Conservation (phyloP, 2,888 invertebrate species). For the Stenichneumon culpator region DNA sequence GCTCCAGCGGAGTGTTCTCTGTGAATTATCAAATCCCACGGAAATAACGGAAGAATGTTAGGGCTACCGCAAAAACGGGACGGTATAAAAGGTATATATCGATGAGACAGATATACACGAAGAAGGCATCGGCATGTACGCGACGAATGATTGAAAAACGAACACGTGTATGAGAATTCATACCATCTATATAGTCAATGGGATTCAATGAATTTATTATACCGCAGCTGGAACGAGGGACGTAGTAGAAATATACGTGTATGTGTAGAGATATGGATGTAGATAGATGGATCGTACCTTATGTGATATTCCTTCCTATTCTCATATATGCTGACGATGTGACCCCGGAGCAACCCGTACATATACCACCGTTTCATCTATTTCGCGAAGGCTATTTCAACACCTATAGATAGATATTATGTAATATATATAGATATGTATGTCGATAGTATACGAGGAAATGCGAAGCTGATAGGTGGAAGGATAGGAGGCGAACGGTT, state of each 20-base stretch:
- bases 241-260: conserved; percentile 13
- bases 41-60: conserved; percentile 16
- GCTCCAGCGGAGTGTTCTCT: conserved; percentile 16
- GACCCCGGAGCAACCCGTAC: conserved; percentile 23
- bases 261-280: conserved; percentile 44
- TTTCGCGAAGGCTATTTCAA: conserved; percentile 58
- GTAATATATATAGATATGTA: conserved; percentile 28
- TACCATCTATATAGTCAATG: conserved; percentile 37
- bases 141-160: conserved; percentile 42
- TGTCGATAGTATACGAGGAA: conserved; percentile 28
- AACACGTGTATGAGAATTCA: conserved; percentile 15
- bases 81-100: conserved; percentile 1
- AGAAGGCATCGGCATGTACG: not conserved
- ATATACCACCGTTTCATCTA: conserved; percentile 47
- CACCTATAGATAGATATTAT: conserved; percentile 34
- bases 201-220: conserved; percentile 59
- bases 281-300: conserved; percentile 17
- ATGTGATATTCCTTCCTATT: conserved; percentile 34
- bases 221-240: conserved; percentile 8
- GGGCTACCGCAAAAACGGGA: not conserved
- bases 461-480: conserved; percentile 49
- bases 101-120: not conserved
- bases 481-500: conserved; percentile 45
- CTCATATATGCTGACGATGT: conserved; percentile 38
- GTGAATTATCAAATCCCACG: conserved; percentile 16